A percentile compares a stretch with the other conserved stretches of the same genome.
phyloP scores from a whole-genome alignment of 2,113 vertebrate genomes.

The Uropsilus gracilis region DNA sequence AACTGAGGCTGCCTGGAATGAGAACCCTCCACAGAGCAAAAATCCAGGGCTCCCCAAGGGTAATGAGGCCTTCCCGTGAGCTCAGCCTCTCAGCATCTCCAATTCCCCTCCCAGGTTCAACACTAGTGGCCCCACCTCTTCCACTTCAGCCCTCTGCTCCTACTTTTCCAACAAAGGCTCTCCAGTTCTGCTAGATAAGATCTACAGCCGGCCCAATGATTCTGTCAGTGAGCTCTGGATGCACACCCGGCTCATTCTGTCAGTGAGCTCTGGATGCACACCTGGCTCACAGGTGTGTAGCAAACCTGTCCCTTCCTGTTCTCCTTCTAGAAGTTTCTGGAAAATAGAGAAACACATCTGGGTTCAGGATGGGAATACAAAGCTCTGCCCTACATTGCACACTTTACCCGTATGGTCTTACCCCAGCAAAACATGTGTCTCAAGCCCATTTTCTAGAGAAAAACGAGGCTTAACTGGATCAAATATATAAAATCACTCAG shows the following conservation, averaged over 20 bases:
- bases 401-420: no score
- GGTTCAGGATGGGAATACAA: no score
- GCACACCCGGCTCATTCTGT: constrained; percentile 78
- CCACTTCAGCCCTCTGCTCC: constrained; percentile 92
- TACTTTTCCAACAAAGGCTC: constrained; percentile 94
- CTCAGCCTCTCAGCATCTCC: not conserved
- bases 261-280: no score
- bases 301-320: not conserved
- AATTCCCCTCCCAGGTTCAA: constrained; percentile 89
- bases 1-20: not conserved
- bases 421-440: no score
- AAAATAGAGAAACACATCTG: no score
- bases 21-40: not conserved
- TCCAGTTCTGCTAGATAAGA: constrained; percentile 91
- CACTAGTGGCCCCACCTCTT: constrained; percentile 91
- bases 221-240: constrained; percentile 90
- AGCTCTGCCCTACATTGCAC: no score
- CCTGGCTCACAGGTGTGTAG: constrained; percentile 83
- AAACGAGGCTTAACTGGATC: no score
- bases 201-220: constrained; percentile 89
- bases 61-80: not conserved
- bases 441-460: no score
- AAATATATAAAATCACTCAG: no score
- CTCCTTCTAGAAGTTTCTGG: no score
- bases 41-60: no score